Evolutionary conservation across 2,888 invertebrate genomes (phyloP), one percentile per base, ranked within the genome.

Genomic region (Phengaris alcon): DNA sequence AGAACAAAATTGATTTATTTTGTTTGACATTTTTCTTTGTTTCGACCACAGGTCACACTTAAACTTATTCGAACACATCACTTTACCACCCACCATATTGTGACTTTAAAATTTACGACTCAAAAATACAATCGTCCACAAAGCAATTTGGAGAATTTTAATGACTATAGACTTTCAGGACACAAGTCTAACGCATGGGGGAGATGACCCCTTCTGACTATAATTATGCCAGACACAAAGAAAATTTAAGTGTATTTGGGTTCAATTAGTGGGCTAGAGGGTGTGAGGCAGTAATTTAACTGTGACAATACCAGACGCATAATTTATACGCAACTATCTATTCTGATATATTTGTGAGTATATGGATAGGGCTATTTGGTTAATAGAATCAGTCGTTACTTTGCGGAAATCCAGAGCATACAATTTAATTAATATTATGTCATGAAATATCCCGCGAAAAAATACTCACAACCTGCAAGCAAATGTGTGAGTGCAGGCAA

Each of bases 231-330:
- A 87, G 88, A 87, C 88, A 89, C 90, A 90, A 90, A 90, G 90
- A 90, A 89, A 90, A 89, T 90, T 88, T 89, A 87, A 90, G 88
- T 88, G 89, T 90, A 90, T 90, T 90, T 90, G 88, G 88, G 90
- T 88, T 84, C 89, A 90, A 90, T 90, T 90, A 90, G 88, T 87
- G 85, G 85, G 85, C 85, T 81, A 83, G 84, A 84, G 90, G 90
- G 90, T 90, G 90, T 88, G 87, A 90, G 89, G 90, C 86, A 82
- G 87, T 88, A 86, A 90, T 90, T 90, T 90, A 87, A 89, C 85
- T 88, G 90, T 88, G 86, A 88, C 87, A 88, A 82, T 79, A 72
- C 72, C 72, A 72, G 72, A 44, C 35, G 64, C 64, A 44, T 35
- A 9, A 64, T 64, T 64, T 64, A 64, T 13, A 64, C 64, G 35